These are phyloP conservation scores for Cepaea nemoralis DNA, from an alignment of 1,140 invertebrate genomes.

Conservation along the genomic window DNA sequence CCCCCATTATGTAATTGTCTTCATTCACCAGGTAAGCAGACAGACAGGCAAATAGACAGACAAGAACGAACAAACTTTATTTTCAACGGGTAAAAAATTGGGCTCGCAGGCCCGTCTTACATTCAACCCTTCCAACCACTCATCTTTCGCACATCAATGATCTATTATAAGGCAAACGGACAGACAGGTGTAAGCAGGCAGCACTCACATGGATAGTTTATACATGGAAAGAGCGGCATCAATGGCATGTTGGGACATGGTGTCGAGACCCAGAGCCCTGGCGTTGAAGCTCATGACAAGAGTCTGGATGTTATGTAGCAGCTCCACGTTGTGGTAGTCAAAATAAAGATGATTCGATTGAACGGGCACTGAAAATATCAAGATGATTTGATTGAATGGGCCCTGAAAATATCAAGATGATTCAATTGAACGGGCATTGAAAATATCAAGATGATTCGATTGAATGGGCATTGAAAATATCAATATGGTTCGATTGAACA, in stretches of 20 bases:
- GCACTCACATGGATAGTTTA: slow-evolving; percentile 68
- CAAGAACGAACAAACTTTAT: too few species aligned
- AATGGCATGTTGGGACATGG: slow-evolving; percentile 67
- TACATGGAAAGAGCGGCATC: slow-evolving; percentile 70
- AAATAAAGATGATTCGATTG: slow-evolving; percentile 67
- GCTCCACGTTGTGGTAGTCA: slow-evolving; percentile 60
- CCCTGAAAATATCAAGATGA: too few species aligned
- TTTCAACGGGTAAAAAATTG: too few species aligned
- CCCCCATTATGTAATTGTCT: too few species aligned
- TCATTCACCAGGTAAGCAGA: too few species aligned
- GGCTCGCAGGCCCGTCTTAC: too few species aligned
- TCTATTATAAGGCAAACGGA: too few species aligned
- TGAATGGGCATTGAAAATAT: slow-evolving; percentile 70
- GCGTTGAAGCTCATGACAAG: slow-evolving; percentile 65
- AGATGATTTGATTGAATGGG: slow-evolving; percentile 69
- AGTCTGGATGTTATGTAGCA: slow-evolving; percentile 60
- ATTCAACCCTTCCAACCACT: neutral
- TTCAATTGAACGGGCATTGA: too few species aligned
- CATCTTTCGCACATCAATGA: too few species aligned
- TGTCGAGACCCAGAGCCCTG: slow-evolving; percentile 62
- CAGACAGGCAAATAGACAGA: too few species aligned
- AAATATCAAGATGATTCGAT: slow-evolving; percentile 66
- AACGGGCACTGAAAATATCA: slow-evolving; percentile 70
- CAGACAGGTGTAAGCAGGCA: neutral
- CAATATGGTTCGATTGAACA: too few species aligned